A percentile compares a stretch with the other conserved stretches of the same genome.
phyloP scores from a whole-genome alignment of 1,140 invertebrate genomes.

The Cydia splendana region DNA sequence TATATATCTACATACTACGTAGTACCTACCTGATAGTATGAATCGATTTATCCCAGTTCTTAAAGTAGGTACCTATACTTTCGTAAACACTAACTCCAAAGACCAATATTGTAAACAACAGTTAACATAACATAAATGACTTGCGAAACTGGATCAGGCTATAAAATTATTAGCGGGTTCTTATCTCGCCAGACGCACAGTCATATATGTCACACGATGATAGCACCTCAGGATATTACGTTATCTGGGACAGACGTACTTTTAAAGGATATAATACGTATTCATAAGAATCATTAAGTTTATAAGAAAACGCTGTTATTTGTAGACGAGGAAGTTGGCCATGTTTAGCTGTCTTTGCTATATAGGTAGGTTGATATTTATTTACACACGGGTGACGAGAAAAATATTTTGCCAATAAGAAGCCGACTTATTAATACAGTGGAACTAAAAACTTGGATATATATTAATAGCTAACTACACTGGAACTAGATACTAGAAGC shows the following conservation, averaged over 20 bases:
- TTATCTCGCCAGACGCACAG: conserved; percentile 12
- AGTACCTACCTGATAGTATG: not conserved
- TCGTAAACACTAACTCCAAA: not conserved
- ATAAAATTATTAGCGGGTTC: conserved; percentile 12
- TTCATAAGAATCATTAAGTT: not conserved
- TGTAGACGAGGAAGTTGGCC: too few species aligned
- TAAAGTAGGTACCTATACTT: not conserved
- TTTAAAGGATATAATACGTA: conserved; percentile 4
- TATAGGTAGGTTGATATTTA: too few species aligned
- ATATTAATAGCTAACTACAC: too few species aligned
- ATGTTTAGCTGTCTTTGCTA: too few species aligned
- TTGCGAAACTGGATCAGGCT: not conserved
- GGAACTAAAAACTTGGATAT: too few species aligned
- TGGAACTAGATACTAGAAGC: too few species aligned
- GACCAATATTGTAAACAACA: not conserved
- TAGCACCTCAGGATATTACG: not conserved
- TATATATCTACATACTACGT: not conserved
- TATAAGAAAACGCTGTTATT: too few species aligned
- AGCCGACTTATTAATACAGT: too few species aligned
- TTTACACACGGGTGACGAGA: too few species aligned
- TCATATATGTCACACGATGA: not conserved
- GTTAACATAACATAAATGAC: not conserved
- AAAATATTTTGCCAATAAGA: too few species aligned
- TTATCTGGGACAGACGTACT: conserved; percentile 1
- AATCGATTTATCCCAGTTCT: not conserved